Evolutionary conservation across 2,797 vertebrate genomes (phyloP).

Genomic region (Channallabes apus): DNA sequence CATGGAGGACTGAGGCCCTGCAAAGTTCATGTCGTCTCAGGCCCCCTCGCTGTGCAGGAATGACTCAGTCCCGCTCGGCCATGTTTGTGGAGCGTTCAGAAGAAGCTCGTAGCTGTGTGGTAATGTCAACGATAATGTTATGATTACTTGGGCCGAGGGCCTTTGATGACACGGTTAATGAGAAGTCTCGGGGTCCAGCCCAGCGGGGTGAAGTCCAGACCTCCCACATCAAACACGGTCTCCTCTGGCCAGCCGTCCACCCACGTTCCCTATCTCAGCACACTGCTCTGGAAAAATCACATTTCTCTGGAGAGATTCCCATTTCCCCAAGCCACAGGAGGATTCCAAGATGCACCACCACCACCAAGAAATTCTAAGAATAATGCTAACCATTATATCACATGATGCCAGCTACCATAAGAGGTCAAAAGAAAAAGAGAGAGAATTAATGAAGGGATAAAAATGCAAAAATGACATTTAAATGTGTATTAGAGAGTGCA

Average conservation of each 20-base stretch:
- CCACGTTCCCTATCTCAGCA: conserved; percentile 61
- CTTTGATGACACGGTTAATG: conserved; percentile 98
- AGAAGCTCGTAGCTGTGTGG: conserved; percentile 88
- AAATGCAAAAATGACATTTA: not conserved
- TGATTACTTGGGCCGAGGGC: conserved; percentile 84
- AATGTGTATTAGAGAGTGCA: not conserved
- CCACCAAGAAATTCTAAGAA: not conserved
- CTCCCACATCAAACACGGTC: conserved; percentile 96
- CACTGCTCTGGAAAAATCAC: conserved; percentile 53
- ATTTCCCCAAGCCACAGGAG: conserved; percentile 35
- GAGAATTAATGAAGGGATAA: not conserved
- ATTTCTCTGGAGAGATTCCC: conserved; percentile 60
- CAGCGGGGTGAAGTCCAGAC: conserved; percentile 85
- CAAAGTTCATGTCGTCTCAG: conserved; percentile 68
- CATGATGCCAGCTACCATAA: not conserved
- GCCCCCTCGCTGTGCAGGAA: conserved; percentile 77
- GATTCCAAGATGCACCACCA: conserved; percentile 23
- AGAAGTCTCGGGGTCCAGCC: conserved; percentile 86
- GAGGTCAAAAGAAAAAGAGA: not conserved
- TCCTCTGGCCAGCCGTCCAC: conserved; percentile 70
- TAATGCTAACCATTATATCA: not conserved
- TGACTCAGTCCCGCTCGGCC: conserved; percentile 83
- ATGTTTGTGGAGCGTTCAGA: conserved; percentile 87
- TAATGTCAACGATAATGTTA: conserved; percentile 95
- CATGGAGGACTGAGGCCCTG: conserved; percentile 22